A percentile compares a stretch with the other conserved stretches of the same genome.
These are phyloP conservation scores for Oplegnathus fasciatus DNA, from an alignment of 2,113 vertebrate genomes.

Conservation along the genomic window DNA sequence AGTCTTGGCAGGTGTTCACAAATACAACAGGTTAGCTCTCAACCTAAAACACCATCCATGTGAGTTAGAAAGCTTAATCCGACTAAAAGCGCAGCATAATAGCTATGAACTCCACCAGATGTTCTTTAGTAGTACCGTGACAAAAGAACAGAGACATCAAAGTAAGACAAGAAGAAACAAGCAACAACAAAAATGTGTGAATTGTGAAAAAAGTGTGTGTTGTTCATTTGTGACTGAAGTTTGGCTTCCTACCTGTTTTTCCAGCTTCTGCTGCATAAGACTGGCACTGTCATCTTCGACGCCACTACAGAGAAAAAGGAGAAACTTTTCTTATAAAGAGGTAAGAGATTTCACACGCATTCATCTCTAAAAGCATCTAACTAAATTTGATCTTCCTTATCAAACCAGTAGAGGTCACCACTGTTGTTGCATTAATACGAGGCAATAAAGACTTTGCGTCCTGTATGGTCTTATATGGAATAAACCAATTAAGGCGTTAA, in stretches of 20 bases:
- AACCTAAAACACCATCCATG: not conserved
- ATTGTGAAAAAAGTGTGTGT: not conserved
- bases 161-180: not conserved
- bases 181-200: no score
- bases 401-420: conserved; percentile 49
- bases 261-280: conserved; percentile 93
- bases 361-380: not conserved
- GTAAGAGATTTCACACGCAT: not conserved
- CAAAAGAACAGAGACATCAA: not conserved
- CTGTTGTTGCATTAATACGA: not conserved
- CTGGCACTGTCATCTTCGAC: conserved; percentile 90
- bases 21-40: not conserved
- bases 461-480: not conserved
- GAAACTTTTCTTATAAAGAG: conserved; percentile 3
- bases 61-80: not conserved
- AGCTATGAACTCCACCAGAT: no score
- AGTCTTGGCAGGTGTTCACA: conserved; percentile 3
- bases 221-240: not conserved
- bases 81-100: not conserved
- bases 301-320: conserved; percentile 77
- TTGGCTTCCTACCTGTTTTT: conserved; percentile 90
- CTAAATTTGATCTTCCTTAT: not conserved
- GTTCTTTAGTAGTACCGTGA: not conserved
- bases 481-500: not conserved
- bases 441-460: not conserved